A percentile compares a stretch with the other conserved stretches of the same genome.
These are phyloP conservation scores for Acrocephalus arundinaceus DNA, from an alignment of 2,113 vertebrate genomes.

Conservation along the genomic window DNA sequence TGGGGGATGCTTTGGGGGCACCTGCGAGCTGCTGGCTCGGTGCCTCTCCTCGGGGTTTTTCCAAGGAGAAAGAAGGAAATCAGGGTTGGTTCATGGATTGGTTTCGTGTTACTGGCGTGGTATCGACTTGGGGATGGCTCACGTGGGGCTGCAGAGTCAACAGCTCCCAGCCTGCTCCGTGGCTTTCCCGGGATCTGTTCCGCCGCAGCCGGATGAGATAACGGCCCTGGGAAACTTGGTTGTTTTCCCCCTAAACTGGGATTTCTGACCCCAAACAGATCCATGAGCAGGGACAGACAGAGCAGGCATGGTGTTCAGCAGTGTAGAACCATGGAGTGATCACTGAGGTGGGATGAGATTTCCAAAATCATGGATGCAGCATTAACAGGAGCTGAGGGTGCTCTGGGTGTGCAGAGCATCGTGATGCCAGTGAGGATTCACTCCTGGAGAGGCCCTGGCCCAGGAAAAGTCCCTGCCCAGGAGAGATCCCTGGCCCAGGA, in stretches of 20 bases:
- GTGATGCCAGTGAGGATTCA: rapidly evolving
- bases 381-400: rapidly evolving
- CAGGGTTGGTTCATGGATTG: not conserved
- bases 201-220: not conserved
- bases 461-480: not conserved
- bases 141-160: slow-evolving; percentile 36
- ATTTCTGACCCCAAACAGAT: rapidly evolving
- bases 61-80: not conserved
- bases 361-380: not conserved
- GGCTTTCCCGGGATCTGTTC: not conserved
- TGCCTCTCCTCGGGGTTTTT: not conserved
- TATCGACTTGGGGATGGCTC: slow-evolving; percentile 16
- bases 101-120: not conserved
- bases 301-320: rapidly evolving
- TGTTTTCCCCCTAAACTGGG: not conserved
- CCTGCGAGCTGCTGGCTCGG: rapidly evolving
- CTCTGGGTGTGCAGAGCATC: not conserved
- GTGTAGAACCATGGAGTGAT: rapidly evolving
- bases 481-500: rapidly evolving
- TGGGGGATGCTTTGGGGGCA: not conserved
- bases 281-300: rapidly evolving
- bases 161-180: not conserved
- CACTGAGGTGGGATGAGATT: not conserved
- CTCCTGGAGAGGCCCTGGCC: not conserved
- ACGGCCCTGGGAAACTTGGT: not conserved